Base-by-base conservation (phyloP, 2,888 invertebrate genomes). In the Beris morrisii region DNA sequence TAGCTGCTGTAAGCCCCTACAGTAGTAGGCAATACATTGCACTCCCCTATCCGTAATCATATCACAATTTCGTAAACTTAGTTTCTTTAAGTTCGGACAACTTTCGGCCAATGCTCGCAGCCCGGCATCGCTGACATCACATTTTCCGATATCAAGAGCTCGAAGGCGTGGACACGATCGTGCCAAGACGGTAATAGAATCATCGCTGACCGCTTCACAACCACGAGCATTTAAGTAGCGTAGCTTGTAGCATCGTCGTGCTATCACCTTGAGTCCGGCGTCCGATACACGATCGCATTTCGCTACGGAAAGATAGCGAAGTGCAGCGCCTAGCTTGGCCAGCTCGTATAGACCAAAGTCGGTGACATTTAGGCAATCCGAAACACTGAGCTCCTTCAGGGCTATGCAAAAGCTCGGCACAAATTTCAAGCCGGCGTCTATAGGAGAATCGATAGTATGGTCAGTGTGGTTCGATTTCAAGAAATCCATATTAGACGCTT, bases 251-350 rank as follows among this genome's bases (percentile, higher is more conserved):
- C 96, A 96, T 66, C 93, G 87, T 46, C 92, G 84, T 0, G 94
- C 94, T 6, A 96, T 86, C 45, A 93, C 92, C 72, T 92, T 87
- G 3, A 96, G 84, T 0, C 95, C 95, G 0, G 93, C 93, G 77
- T 96, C 96, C 45, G 91, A 93, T 3, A 96, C 91, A 78, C 91
- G 90, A 71, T 93, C 93, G 82, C 96, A 96, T 80, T 96, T 96
- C 22, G 95, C 95, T 31, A 95, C 93, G 31, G 95, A 95, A 12
- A 96, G 86, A 80, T 96, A 96, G 15, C 95, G 86, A 70, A 96
- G 81, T n/a, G 92, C 92, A 0, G 92, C 90, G 1, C 94, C 94
- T 30, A 96, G 82, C 75, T 93, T 91, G 9, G 95, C 93, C 68
- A 96, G 80, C 80, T 95, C 95, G 76, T 94, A 92, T 43, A 95